Base-by-base conservation (phyloP, 2,797 vertebrate species). In the Cygnus olor region DNA sequence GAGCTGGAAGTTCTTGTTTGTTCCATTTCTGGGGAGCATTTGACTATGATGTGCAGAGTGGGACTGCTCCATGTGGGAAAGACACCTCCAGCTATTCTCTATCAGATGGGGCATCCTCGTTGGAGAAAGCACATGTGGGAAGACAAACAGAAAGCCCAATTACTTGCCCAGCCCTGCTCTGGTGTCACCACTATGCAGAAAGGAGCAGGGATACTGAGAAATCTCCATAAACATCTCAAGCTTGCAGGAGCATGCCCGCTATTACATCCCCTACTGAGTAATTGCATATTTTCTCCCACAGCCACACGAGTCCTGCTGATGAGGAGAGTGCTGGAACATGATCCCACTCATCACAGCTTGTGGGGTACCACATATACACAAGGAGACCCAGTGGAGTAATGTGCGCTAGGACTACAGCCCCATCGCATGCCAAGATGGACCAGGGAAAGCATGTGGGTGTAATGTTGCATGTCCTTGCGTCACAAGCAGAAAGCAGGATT, bases 221-320 rank as follows among this genome's bases (percentile, higher is more conserved):
- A 86, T 73, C 66, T 94, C 74, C 51, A 66, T 34, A 86, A 88
- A 81, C 53, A 86, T 45, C 76, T 83, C 69, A 73, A 73, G 60
- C 93, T 91, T 95, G 94, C 64, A 93, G 80, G 40, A 94, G 36
- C 92, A 93, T 91, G 94, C 73, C 88, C 92, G 78, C 44, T 82
- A 64, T 85, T 92, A 61, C 79, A 53, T 85, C 36, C 47, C 71
- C 49, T 2, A 4, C 51, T 84, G 85, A 79, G 47, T 92, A 91
- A 90, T 16, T 73, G 32, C 0, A 0, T 79, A 34, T 81, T 93
- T 90, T 90, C 44, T 93, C 44, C 74, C 60, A 92, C 44, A 77
- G 73, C 10, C 60, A 64, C n/a, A 21, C 2, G 1, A 92, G 68
- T 57, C 11, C 1, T 22, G 21, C 53, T 90, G 70, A 17, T 72